A percentile compares a stretch with the other conserved stretches of the same genome.
phyloP scores from a whole-genome alignment of 2,888 invertebrate genomes.

The Mesorhabditis sp. region DNA sequence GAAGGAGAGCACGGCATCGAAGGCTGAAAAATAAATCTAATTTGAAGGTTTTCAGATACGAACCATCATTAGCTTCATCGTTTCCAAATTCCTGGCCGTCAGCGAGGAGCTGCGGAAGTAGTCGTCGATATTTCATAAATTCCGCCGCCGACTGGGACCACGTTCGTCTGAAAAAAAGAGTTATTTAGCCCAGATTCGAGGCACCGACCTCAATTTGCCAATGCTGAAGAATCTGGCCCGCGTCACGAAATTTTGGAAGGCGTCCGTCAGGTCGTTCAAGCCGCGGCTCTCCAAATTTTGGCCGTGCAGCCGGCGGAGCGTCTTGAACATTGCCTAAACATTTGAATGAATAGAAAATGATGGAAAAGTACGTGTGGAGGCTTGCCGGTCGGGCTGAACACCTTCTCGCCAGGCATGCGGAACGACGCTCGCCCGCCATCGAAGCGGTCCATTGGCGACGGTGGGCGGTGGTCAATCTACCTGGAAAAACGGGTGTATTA shows the following conservation, averaged over 20 bases:
- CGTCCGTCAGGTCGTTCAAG: slow-evolving; percentile 57
- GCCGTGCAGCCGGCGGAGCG: slow-evolving; percentile 56
- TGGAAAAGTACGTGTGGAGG: not conserved
- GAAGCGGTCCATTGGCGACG: no score
- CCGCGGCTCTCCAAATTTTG: slow-evolving; percentile 56
- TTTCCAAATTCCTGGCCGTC: slow-evolving; percentile 40
- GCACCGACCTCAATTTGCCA: slow-evolving; percentile 48
- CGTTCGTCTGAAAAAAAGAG: slow-evolving; percentile 46
- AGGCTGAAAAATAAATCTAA: slow-evolving; percentile 27
- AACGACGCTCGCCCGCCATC: not conserved
- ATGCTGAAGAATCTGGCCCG: slow-evolving; percentile 56
- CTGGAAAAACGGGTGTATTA: no score
- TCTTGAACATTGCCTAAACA: slow-evolving; percentile 37
- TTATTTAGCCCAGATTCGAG: slow-evolving; percentile 8
- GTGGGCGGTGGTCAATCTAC: no score
- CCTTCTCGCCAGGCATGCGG: not conserved
- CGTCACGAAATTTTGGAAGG: slow-evolving; percentile 56
- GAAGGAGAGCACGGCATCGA: slow-evolving; percentile 40
- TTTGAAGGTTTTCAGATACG: slow-evolving; percentile 18
- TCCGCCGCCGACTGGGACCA: slow-evolving; percentile 59
- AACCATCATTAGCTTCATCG: slow-evolving; percentile 32
- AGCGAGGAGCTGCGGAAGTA: slow-evolving; percentile 55
- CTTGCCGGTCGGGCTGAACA: not conserved
- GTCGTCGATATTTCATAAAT: slow-evolving; percentile 57
- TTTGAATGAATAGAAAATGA: not conserved